These are phyloP conservation scores for Pterocles burchelli DNA, from an alignment of 2,113 vertebrate genomes.

Conservation along the genomic window DNA sequence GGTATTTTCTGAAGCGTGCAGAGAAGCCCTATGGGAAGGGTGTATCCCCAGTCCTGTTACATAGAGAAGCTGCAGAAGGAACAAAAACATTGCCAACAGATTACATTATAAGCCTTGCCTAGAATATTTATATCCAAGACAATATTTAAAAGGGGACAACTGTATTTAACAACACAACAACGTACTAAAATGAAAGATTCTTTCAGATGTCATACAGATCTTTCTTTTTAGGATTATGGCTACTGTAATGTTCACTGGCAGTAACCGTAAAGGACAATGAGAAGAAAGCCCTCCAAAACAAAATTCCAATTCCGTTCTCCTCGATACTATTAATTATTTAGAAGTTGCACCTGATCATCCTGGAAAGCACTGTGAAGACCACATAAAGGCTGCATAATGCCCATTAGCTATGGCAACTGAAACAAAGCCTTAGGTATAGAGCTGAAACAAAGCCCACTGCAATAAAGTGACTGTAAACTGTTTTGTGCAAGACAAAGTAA, in stretches of 20 bases:
- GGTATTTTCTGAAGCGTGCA: background rate
- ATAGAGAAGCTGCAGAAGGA: background rate
- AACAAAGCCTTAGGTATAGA: background rate
- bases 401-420: conserved; percentile 31
- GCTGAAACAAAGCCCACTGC: conserved; percentile 4
- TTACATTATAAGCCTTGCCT: background rate
- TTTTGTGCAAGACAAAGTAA: background rate
- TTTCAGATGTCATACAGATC: background rate
- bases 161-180: background rate
- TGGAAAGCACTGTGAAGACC: background rate
- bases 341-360: background rate
- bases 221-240: background rate
- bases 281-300: background rate
- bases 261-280: background rate
- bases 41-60: background rate
- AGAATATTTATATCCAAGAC: background rate
- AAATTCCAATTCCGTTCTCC: background rate
- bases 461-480: background rate
- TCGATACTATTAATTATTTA: background rate
- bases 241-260: background rate
- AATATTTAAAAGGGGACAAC: background rate
- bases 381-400: background rate
- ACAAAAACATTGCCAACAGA: background rate
- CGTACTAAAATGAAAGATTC: background rate
- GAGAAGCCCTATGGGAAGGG: background rate